These are phyloP conservation scores for Geopemphigus sp. DNA, from an alignment of 1,140 invertebrate species.

Conservation along the genomic window DNA sequence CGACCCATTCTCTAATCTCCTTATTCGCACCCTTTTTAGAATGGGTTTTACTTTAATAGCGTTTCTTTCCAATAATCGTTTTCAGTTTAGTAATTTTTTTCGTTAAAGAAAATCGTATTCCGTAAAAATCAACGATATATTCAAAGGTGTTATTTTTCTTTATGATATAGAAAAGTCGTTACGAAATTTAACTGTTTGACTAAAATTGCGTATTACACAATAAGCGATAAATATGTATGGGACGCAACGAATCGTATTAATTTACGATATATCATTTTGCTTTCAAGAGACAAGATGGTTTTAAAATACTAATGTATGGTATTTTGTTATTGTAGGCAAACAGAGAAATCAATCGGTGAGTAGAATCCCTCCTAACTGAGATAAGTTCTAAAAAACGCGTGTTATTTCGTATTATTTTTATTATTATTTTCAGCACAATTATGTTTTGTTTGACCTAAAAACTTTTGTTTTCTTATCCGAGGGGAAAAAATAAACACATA, in stretches of 20 bases:
- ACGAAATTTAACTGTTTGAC: too few species aligned
- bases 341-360: too few species aligned
- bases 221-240: too few species aligned
- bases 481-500: not conserved
- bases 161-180: too few species aligned
- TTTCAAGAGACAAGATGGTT: too few species aligned
- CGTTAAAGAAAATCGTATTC: not conserved
- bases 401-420: not conserved
- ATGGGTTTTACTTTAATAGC: not conserved
- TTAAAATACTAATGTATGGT: too few species aligned
- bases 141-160: not conserved
- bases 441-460: not conserved
- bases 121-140: not conserved
- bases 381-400: not conserved
- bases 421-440: not conserved
- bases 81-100: not conserved
- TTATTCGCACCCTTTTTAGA: slow-evolving; percentile 15
- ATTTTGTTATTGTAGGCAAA: too few species aligned
- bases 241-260: too few species aligned
- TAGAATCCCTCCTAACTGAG: too few species aligned
- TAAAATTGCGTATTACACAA: too few species aligned
- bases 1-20: not conserved
- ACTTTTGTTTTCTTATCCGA: not conserved
- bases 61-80: slow-evolving; percentile 1
- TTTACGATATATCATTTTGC: too few species aligned